Evolutionary conservation across 2,888 invertebrate species (phyloP), one percentile per base, ranked within the genome.

Genomic region (Synanthedon andrenaeformis): DNA sequence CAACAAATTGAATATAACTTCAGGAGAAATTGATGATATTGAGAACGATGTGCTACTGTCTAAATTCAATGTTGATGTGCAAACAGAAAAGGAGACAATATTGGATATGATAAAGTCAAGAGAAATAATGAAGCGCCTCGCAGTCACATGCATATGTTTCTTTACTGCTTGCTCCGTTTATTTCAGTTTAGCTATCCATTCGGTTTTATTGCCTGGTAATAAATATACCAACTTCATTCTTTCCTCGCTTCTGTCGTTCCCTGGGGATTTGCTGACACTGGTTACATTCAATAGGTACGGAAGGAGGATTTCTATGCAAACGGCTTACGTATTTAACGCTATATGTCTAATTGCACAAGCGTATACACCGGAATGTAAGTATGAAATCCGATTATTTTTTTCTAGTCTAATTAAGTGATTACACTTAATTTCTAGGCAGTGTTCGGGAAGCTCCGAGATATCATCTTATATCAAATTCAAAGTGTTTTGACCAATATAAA

Each of bases 121-220:
- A 59, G 76, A 77, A 60, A 81, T 78, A 54, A 75, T 82, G 74
- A 69, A 64, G 45, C 67, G 83, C 8, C 57, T 83, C 23, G 59
- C 61, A 2, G 82, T 82, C 3, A 61, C 74, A 0, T 76, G 79
- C 4, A 70, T 77, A 55, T 79, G 81, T 55, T 78, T 78, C 42
- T 84, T 83, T 50, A 66, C 81, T 1, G 76, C 81, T 0, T 81
- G 82, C 57, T 82, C 83, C 52, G 62, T 81, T 0, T 83, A 83
- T 51, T 82, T 80, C 42, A 82, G 83, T 0, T 62, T 75, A 53
- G 64, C 77, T 8, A 70, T 83, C 0, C 75, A 83, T 57, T 72
- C 77, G 3, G 74, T 82, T 4, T 61, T 78, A 4, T 55, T 83
- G 41, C 83, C 83, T 2, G 83, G 83, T 42, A 73, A 82, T 54